Base-by-base conservation (phyloP, 2,797 vertebrate genomes). In the Sebastes goodei region DNA sequence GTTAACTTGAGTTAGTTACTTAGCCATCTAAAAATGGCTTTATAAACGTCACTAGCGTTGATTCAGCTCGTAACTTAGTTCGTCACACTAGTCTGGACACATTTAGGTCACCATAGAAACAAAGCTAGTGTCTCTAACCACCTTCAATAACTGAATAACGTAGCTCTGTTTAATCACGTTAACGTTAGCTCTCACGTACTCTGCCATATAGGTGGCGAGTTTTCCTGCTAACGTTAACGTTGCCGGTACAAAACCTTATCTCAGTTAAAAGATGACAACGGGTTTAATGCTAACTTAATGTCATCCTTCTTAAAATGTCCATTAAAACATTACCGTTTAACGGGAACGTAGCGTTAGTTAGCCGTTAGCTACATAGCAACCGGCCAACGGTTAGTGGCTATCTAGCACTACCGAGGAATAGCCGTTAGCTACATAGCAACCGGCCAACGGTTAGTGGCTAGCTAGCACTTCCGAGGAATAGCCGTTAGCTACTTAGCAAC, bases 351-450 rank as follows among this genome's bases (percentile, higher is more conserved):
- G 20, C 49, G 49, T 53, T 53, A 53, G 49, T 53, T 53, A 53
- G 81, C 89, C 86, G 81, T 78, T 89, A 88, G 78, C 89, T 86
- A 70, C 79, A 67, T 67, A 49, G 63, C 35, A 38, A 42, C 91
- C 88, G 62, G 74, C 78, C 90, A 86, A 86, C 80, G 23, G 35
- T 20, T n/a, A 14, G 46, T 5, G 29, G 46, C 35, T 63, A 17
- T 84, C 84, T 89, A 92, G 84, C 89, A 82, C 86, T 88, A 88
- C 90, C 92, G 81, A 91, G 80, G 76, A 88, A 90, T 93, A 94
- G 93, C 85, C 11, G 35, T 38, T 38, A 38, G 35, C 35, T 12
- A 38, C 89, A 7, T 82, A 90, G 88, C 93, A 38, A 42, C 91
- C 88, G 61, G 73, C 78, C 73, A 68, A 87, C 81, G 82, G 90